Evolutionary conservation across 2,888 invertebrate genomes (phyloP).

Genomic region (Drosophila limbata): DNA sequence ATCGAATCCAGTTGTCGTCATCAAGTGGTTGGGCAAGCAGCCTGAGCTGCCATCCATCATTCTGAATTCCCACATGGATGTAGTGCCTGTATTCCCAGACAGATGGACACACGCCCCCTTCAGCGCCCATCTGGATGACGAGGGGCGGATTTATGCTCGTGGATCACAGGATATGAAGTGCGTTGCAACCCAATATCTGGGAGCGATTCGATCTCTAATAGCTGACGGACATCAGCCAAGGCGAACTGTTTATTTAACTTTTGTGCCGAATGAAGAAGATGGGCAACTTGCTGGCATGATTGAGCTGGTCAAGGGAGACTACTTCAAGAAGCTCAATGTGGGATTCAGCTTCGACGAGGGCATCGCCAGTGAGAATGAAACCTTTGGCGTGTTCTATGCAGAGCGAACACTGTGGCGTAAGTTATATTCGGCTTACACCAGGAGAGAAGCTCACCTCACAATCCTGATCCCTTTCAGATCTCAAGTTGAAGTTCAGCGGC

Average conservation of each 20-base stretch:
- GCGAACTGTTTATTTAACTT: conserved; percentile 89
- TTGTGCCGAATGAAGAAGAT: conserved; percentile 88
- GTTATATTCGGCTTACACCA: neutral
- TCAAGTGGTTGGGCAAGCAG: conserved; percentile 91
- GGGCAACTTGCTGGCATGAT: conserved; percentile 89
- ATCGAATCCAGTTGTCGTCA: conserved; percentile 90
- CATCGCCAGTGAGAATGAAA: conserved; percentile 89
- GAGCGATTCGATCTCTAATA: conserved; percentile 89
- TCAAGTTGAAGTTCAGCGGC: conserved; percentile 88
- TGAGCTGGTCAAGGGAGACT: conserved; percentile 87
- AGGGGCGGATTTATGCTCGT: conserved; percentile 94
- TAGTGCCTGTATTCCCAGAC: conserved; percentile 96
- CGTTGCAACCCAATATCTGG: conserved; percentile 91
- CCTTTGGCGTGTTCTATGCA: conserved; percentile 88
- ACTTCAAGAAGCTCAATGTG: conserved; percentile 89
- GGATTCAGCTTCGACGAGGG: conserved; percentile 93
- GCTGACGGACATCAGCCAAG: conserved; percentile 86
- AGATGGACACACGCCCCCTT: conserved; percentile 96
- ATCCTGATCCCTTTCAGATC: conserved; percentile 83
- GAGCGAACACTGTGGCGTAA: conserved; percentile 90
- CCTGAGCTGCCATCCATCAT: conserved; percentile 89
- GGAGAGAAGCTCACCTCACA: neutral
- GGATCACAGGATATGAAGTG: conserved; percentile 96
- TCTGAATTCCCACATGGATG: conserved; percentile 98
- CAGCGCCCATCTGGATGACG: conserved; percentile 91